These are phyloP conservation scores for Argyrosomus japonicus DNA, from an alignment of 2,113 vertebrate genomes.

Conservation along the genomic window DNA sequence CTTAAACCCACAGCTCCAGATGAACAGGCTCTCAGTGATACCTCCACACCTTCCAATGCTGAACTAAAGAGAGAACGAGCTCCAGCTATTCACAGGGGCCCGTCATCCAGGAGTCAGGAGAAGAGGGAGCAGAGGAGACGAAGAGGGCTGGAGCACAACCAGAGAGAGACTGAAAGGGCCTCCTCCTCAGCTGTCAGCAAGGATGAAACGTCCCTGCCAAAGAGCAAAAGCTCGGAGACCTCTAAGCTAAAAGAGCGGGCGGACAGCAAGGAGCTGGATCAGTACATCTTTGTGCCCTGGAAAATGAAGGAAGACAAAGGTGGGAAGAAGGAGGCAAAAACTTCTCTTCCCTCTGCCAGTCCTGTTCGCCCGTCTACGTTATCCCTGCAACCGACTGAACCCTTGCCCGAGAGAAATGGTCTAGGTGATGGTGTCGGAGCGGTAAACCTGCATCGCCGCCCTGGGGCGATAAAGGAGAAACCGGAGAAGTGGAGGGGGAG, in stretches of 20 bases:
- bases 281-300: slow-evolving; percentile 82
- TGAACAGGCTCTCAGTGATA: neutral
- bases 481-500: slow-evolving; percentile 88
- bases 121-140: slow-evolving; percentile 92
- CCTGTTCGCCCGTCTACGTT: slow-evolving; percentile 64
- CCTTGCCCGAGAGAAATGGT: slow-evolving; percentile 31
- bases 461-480: slow-evolving; percentile 84
- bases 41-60: slow-evolving; percentile 3
- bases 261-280: slow-evolving; percentile 83
- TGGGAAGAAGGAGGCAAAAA: slow-evolving; percentile 78
- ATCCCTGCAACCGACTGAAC: slow-evolving; percentile 46
- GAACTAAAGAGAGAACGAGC: slow-evolving; percentile 46
- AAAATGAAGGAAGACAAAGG: slow-evolving; percentile 78
- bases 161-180: slow-evolving; percentile 88
- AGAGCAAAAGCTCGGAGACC: slow-evolving; percentile 69
- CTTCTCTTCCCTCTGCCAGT: slow-evolving; percentile 33
- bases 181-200: slow-evolving; percentile 62
- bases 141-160: slow-evolving; percentile 93
- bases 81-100: slow-evolving; percentile 41
- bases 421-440: slow-evolving; percentile 69
- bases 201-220: slow-evolving; percentile 66
- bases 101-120: slow-evolving; percentile 83
- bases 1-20: neutral
- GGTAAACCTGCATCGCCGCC: slow-evolving; percentile 84
- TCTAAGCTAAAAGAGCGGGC: slow-evolving; percentile 68